A percentile compares a stretch with the other conserved stretches of the same genome.
Evolutionary conservation across 1,140 invertebrate species (phyloP).

Genomic region (Pachypeltis micranthus): DNA sequence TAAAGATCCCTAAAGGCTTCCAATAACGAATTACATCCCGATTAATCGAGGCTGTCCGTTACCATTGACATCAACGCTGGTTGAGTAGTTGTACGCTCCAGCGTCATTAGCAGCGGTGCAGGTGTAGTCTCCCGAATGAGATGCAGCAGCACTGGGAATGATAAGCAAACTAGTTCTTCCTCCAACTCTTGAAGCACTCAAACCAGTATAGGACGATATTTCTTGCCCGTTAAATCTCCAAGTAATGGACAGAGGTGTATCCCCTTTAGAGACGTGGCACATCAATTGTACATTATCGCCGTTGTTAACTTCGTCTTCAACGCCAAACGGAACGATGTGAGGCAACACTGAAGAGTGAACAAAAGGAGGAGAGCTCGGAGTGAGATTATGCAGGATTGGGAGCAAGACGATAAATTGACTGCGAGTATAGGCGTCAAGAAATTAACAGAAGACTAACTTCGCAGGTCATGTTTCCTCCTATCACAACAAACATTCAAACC

Average conservation of each 20-base stretch:
- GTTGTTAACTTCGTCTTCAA: constrained; percentile 47
- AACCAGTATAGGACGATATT: constrained; percentile 30
- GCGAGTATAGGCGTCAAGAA: too few species aligned
- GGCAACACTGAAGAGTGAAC: constrained; percentile 41
- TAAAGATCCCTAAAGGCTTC: too few species aligned
- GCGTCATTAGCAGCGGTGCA: constrained; percentile 63
- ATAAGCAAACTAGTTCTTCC: constrained; percentile 45
- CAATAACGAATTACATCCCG: too few species aligned
- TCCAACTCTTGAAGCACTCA: constrained; percentile 42
- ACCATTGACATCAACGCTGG: constrained; percentile 29
- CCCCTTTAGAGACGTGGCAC: constrained; percentile 45
- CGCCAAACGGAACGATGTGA: constrained; percentile 48
- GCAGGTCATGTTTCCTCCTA: too few species aligned
- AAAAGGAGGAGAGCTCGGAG: too few species aligned
- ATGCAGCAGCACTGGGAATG: constrained; percentile 59
- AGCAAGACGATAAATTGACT: too few species aligned
- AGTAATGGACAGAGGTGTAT: constrained; percentile 40
- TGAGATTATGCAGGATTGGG: too few species aligned
- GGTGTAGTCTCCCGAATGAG: constrained; percentile 62
- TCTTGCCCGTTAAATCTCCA: constrained; percentile 35
- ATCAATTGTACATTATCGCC: constrained; percentile 53
- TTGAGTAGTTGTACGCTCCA: constrained; percentile 22
- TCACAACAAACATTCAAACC: too few species aligned
- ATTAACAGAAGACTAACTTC: too few species aligned
- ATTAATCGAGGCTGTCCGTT: too few species aligned